A percentile compares a stretch with the other conserved stretches of the same genome.
These are phyloP conservation scores for Proales similis DNA, from an alignment of 1,140 invertebrate genomes.

Conservation along the genomic window DNA sequence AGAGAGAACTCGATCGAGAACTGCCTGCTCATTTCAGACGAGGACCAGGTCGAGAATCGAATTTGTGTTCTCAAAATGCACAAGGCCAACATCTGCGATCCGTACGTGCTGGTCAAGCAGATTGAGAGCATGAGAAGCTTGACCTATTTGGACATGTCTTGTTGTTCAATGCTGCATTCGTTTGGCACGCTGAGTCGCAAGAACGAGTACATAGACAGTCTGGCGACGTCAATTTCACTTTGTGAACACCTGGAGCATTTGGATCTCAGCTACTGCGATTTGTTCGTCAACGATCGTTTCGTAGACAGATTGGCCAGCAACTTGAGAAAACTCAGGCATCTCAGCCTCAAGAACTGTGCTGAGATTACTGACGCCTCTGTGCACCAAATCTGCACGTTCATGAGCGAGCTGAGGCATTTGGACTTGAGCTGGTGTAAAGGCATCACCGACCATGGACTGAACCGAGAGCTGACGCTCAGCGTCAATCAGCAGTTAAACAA, in stretches of 20 bases:
- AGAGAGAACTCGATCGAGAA: conserved; percentile 12
- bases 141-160: conserved; percentile 13
- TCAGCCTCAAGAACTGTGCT: conserved; percentile 23
- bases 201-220: conserved; percentile 12
- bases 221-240: conserved; percentile 1
- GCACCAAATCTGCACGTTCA: not conserved
- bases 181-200: not conserved
- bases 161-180: conserved; percentile 6
- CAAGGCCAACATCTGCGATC: conserved; percentile 20
- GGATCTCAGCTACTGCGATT: conserved; percentile 30
- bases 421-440: conserved; percentile 32
- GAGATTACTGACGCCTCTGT: conserved; percentile 23
- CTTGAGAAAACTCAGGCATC: conserved; percentile 5
- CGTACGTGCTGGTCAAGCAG: not conserved
- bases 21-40: not conserved
- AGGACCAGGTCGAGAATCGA: too few species aligned
- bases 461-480: not conserved
- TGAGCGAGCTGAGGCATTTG: conserved; percentile 15
- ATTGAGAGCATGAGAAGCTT: not conserved
- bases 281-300: conserved; percentile 23
- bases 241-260: conserved; percentile 11
- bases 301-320: conserved; percentile 3
- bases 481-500: not conserved
- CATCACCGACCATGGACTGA: conserved; percentile 11
- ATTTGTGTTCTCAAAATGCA: not conserved